phyloP scores from a whole-genome alignment of 2,113 vertebrate genomes.

The Hippocampus comes region DNA sequence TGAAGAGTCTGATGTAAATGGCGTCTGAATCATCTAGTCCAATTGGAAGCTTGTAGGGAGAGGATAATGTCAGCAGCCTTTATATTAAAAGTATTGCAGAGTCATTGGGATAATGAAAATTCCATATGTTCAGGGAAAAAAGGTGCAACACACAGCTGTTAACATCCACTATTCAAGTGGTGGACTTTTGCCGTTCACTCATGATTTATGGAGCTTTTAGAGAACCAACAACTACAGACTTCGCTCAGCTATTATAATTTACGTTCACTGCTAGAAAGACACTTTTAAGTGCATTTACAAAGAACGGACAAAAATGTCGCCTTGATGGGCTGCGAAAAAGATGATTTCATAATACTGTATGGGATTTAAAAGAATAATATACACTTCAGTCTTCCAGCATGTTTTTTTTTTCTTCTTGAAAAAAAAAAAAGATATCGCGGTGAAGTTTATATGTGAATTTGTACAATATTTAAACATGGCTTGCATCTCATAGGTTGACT shows the following conservation, averaged over 20 bases:
- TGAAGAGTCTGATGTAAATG: conserved; percentile 1
- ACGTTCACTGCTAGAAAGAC: neutral
- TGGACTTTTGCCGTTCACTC: conserved; percentile 23
- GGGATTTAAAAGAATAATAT: neutral
- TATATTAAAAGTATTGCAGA: conserved; percentile 13
- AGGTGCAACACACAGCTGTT: conserved; percentile 16
- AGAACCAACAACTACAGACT: conserved; percentile 19
- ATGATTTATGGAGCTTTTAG: conserved; percentile 28
- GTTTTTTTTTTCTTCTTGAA: neutral
- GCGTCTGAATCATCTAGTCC: neutral
- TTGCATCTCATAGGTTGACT: neutral
- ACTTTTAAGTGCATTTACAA: conserved; percentile 4
- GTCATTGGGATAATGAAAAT: conserved; percentile 24
- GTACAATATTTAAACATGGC: conserved; percentile 13
- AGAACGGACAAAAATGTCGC: neutral
- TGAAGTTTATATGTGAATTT: conserved; percentile 15
- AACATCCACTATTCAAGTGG: conserved; percentile 24
- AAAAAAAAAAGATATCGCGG: conserved; percentile 6
- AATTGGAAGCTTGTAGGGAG: conserved; percentile 4
- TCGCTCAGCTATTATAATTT: conserved; percentile 2
- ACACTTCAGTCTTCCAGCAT: neutral
- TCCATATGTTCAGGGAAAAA: conserved; percentile 31
- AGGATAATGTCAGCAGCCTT: conserved; percentile 5
- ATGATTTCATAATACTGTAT: neutral
- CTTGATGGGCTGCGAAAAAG: conserved; percentile 6